A percentile compares a stretch with the other conserved stretches of the same genome.
Conservation (phyloP, 2,113 vertebrate species). For the Desmodus rotundus region DNA sequence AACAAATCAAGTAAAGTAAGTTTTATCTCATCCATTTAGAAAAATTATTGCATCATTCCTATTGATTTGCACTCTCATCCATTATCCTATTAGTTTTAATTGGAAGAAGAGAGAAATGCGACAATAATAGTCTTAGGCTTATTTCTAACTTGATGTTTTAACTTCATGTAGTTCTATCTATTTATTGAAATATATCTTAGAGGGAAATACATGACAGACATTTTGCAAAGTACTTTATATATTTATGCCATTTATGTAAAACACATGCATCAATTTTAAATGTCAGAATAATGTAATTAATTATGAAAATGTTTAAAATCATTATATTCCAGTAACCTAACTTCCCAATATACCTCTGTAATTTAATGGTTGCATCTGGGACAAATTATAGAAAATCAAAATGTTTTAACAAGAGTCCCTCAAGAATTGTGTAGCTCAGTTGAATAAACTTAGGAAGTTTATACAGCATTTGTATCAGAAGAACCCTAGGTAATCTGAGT, state of each 20-base stretch:
- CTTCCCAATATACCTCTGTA: not conserved
- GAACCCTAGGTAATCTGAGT: not conserved
- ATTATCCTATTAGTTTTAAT: not conserved
- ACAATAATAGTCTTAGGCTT: not conserved
- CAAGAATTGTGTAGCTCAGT: not conserved
- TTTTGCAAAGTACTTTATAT: not conserved
- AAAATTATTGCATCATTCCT: not conserved
- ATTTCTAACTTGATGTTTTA: not conserved
- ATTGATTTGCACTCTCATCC: not conserved
- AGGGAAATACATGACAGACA: not conserved
- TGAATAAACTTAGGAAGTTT: not conserved
- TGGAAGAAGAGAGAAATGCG: not conserved
- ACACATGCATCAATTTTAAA: not conserved
- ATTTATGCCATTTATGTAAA: not conserved
- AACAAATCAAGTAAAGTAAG: not conserved
- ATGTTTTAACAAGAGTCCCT: not conserved
- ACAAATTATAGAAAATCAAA: constrained; percentile 3
- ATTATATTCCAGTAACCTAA: not conserved
- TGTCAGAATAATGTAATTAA: not conserved
- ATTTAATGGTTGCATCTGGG: not conserved
- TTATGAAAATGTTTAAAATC: not conserved
- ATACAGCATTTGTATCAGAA: not conserved
- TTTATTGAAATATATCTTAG: not conserved
- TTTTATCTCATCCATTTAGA: not conserved
- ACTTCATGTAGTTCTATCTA: not conserved